phyloP scores from a whole-genome alignment of 2,113 vertebrate genomes.

The Synodontis membranacea region DNA sequence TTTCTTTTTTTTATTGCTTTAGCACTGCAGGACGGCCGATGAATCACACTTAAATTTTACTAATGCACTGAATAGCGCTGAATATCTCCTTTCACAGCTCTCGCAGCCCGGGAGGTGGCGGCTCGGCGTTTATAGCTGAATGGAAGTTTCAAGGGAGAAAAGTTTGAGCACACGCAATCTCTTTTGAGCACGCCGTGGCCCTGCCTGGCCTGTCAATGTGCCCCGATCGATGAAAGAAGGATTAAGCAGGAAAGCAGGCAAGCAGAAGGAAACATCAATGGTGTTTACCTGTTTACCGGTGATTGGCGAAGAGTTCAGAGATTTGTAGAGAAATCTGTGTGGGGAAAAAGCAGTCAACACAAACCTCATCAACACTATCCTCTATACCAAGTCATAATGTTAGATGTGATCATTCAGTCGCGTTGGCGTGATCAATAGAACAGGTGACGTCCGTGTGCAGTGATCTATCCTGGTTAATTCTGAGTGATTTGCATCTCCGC shows the following conservation, averaged over 20 bases:
- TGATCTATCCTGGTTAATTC: not conserved
- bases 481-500: not conserved
- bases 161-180: slow-evolving; percentile 26
- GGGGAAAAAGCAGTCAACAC: not conserved
- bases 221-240: slow-evolving; percentile 49
- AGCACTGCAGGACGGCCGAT: not conserved
- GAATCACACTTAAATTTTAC: slow-evolving; percentile 22
- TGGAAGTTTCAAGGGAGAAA: slow-evolving; percentile 13
- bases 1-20: slow-evolving; percentile 18
- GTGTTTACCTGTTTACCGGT: slow-evolving; percentile 48
- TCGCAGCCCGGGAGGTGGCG: not conserved
- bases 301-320: slow-evolving; percentile 18
- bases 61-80: not conserved
- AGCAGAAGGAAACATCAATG: slow-evolving; percentile 51
- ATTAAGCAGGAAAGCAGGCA: slow-evolving; percentile 54
- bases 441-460: not conserved
- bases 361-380: not conserved
- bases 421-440: not conserved
- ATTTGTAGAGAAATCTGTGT: slow-evolving; percentile 8
- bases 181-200: slow-evolving; percentile 32
- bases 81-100: slow-evolving; percentile 18
- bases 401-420: not conserved
- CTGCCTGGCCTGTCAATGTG: slow-evolving; percentile 33
- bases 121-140: slow-evolving; percentile 16
- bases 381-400: not conserved